These are phyloP conservation scores for Eledona agricola DNA, from an alignment of 2,888 invertebrate genomes.

Conservation along the genomic window DNA sequence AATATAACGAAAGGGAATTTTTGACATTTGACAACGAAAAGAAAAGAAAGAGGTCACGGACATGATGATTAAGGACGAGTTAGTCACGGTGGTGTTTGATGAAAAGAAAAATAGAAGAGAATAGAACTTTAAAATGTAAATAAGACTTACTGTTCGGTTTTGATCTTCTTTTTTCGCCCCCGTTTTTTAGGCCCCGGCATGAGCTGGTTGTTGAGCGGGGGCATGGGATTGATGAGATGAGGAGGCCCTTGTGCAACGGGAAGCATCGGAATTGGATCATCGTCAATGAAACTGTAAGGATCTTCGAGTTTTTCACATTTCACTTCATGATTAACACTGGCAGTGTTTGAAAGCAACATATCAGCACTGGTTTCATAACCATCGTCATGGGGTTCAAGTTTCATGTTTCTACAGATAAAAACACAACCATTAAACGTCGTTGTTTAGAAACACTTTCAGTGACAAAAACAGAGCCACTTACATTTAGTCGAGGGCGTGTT, in stretches of 20 bases:
- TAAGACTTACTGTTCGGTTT: slow-evolving; percentile 66
- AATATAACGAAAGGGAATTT: no score
- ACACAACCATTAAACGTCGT: slow-evolving; percentile 32
- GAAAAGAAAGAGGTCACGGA: no score
- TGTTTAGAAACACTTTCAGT: slow-evolving; percentile 39
- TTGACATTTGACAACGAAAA: no score
- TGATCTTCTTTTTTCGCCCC: slow-evolving; percentile 86
- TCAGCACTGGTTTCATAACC: slow-evolving; percentile 87
- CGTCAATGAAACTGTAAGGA: slow-evolving; percentile 88
- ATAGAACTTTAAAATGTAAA: slow-evolving; percentile 4
- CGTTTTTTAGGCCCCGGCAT: slow-evolving; percentile 78
- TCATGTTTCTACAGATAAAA: slow-evolving; percentile 58
- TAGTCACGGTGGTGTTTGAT: no score
- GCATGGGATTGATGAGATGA: slow-evolving; percentile 60
- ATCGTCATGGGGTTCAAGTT: slow-evolving; percentile 82
- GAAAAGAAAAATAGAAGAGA: slow-evolving; percentile 11
- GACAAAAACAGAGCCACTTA: slow-evolving; percentile 34
- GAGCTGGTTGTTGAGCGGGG: slow-evolving; percentile 56
- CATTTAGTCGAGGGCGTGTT: slow-evolving; percentile 45
- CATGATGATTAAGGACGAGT: no score
- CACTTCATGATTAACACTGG: slow-evolving; percentile 59
- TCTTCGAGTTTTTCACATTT: slow-evolving; percentile 69
- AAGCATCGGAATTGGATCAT: slow-evolving; percentile 69
- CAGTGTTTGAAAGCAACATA: slow-evolving; percentile 63
- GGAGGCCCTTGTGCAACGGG: slow-evolving; percentile 54